Base-by-base conservation (phyloP, 2,113 vertebrate species). In the Raphicerus campestris region DNA sequence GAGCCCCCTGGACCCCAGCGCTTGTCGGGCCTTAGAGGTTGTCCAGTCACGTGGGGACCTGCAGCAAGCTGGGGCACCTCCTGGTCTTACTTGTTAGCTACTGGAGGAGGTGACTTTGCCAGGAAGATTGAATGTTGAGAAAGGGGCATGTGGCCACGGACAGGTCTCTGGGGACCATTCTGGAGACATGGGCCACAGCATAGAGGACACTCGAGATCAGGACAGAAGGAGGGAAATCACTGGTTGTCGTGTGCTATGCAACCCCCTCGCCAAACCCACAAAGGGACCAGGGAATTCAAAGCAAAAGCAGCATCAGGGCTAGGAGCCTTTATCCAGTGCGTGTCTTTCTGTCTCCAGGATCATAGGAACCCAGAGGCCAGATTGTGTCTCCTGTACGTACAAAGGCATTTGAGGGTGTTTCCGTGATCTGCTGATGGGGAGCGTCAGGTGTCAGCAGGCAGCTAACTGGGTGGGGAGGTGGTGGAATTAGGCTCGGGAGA, bases 351-450 rank as follows among this genome's bases (percentile, higher is more conserved):
- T 56, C 19, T 30, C 13, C 32, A 19, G 24, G 24, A n/a, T 30
- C 60, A 13, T 14, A 56, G 51, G 32, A 11, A 32, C 77, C 30
- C 39, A 30, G 7, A 6, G 61, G 49, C 19, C 1, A 1, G 16
- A 24, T 24, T 70, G 42, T 58, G 9, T 42, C 53, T 60, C 6
- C 32, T 35, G 30, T 47, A 30, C 0, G 0, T 39, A 4, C 70
- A n/a, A 2, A 85, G 15, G 53, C 84, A 24, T 93, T 93, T 45
- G 3, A 30, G 22, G 28, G 22, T 55, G 73, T 42, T 61, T 49
- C 5, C 10, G 51, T 4, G 4, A 7, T 42, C 28, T 16, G 5
- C 51, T 28, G 49, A 28, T 87, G 51, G 70, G 58, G 49, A 58
- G 73, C 1, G 13, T 51, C 11, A 2, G 19, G 3, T 19, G 6